Base-by-base conservation (phyloP, 2,888 invertebrate genomes). In the Himalopsyche tibetana region DNA sequence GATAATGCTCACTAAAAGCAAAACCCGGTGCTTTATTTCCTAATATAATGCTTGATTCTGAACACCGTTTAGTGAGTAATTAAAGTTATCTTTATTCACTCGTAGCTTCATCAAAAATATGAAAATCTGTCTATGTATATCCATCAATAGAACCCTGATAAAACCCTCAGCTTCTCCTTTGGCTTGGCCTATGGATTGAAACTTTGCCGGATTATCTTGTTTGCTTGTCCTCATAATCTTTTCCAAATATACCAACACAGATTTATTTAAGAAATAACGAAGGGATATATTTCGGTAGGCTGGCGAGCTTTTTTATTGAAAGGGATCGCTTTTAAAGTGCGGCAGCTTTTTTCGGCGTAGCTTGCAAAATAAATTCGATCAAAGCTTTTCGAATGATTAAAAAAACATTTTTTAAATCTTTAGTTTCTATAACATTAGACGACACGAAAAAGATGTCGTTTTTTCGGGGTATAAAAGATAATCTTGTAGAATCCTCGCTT, bases 151-250 rank as follows among this genome's bases (percentile, higher is more conserved):
- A 38, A 38, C 36, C 74, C 74, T 36, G 74, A 74, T 38, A 74
- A 74, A 74, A 74, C 74, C 74, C 74, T 12, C 74, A 74, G 15
- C 74, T 38, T 85, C 80, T 83, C 80, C 28, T 74, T 74, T 74
- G 74, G 42, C 51, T 56, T 74, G 42, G 80, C 74, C 63, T 55
- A 69, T 28, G 40, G 86, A 83, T 80, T 82, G 82, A 84, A 84
- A 84, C 80, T 74, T 86, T 86, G 81, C 80, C n/a, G 86, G 86
- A 84, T 86, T 86, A 86, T 86, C 84, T 84, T 86, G 86, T 86
- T 82, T 86, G 82, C 82, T 82, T 84, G 86, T 82, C 51, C 86
- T 55, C 84, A 82, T 84, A 86, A 86, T 86, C 86, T 84, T 86
- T 86, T 84, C 82, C 80, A 80, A 86, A 84, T 82, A 80, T 84